phyloP scores from a whole-genome alignment of 2,113 vertebrate species.

The Redunca redunca region DNA sequence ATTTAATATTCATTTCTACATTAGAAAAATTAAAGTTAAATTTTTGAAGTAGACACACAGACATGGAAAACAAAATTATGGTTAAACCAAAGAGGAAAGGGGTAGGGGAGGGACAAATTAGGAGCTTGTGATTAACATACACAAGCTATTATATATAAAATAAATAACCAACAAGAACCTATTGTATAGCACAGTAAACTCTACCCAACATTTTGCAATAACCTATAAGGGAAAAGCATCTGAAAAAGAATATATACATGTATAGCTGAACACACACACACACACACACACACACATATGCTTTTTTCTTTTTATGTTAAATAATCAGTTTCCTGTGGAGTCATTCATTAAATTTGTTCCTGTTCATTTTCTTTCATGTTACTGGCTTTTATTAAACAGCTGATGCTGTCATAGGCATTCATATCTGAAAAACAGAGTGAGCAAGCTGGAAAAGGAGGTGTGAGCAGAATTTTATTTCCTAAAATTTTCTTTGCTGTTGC shows the following conservation, averaged over 20 bases:
- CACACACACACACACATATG: accelerated
- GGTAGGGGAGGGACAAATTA: neutral
- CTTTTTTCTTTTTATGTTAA: neutral
- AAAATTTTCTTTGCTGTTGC: neutral
- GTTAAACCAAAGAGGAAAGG: neutral
- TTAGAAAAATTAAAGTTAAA: neutral
- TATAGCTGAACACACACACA: neutral
- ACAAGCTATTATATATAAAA: neutral
- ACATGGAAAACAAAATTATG: neutral
- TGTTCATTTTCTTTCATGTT: neutral
- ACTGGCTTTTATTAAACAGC: neutral
- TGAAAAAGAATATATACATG: neutral
- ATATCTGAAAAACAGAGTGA: neutral
- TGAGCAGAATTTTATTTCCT: neutral
- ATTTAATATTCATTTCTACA: neutral
- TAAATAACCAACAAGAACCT: neutral
- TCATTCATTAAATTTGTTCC: neutral
- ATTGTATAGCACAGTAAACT: neutral
- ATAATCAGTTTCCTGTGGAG: neutral
- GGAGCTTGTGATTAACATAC: neutral
- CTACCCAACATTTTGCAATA: neutral
- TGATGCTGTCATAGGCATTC: neutral
- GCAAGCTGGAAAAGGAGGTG: neutral
- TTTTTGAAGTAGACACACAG: neutral
- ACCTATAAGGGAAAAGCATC: neutral